phyloP scores from a whole-genome alignment of 2,113 vertebrate genomes.

The Brachypodius melanocephalos region DNA sequence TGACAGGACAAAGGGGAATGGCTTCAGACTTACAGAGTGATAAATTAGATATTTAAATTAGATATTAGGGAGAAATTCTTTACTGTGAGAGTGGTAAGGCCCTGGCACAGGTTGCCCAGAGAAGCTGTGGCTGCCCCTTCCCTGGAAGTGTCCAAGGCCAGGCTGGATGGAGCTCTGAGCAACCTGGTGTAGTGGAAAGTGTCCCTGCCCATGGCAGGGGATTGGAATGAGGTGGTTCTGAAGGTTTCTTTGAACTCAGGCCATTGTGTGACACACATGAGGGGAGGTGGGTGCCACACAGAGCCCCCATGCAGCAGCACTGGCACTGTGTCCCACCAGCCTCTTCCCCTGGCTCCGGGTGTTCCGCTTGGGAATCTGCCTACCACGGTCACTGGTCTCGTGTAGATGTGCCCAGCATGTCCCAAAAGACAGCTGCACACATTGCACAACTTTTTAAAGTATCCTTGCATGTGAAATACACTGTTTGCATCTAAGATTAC shows the following conservation, averaged over 20 bases:
- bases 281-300: accelerated
- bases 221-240: not conserved
- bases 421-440: not conserved
- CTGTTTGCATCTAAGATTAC: not conserved
- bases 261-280: accelerated
- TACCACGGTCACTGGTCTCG: accelerated
- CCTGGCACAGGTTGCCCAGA: not conserved
- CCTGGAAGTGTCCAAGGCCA: not conserved
- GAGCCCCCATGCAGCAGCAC: not conserved
- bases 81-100: not conserved
- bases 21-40: not conserved
- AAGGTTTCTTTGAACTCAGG: not conserved
- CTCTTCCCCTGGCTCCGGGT: not conserved
- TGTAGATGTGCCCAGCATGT: accelerated
- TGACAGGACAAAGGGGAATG: not conserved
- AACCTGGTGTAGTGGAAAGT: not conserved
- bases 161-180: not conserved
- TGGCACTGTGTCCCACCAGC: accelerated
- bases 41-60: not conserved
- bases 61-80: not conserved
- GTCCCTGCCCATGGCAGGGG: not conserved
- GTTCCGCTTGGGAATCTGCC: not conserved
- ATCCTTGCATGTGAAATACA: accelerated
- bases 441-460: not conserved
- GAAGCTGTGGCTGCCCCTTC: too few species aligned